phyloP scores from a whole-genome alignment of 2,797 vertebrate species.

The Fratercula arctica region DNA sequence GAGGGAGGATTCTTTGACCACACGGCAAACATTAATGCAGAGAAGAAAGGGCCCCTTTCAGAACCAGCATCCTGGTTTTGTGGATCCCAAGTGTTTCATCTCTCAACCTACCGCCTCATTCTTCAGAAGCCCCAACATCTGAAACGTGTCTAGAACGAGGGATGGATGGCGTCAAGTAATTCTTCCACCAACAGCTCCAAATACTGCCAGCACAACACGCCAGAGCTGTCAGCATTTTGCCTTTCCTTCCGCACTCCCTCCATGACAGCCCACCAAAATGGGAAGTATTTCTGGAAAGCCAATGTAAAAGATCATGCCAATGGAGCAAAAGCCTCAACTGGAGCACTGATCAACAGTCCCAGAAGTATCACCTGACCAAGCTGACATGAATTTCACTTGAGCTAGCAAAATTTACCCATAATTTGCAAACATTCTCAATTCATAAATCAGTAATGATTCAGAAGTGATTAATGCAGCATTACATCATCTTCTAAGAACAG shows the following conservation, averaged over 20 bases:
- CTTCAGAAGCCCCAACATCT: background rate
- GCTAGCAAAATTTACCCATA: background rate
- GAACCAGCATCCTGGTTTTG: background rate
- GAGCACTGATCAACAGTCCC: background rate
- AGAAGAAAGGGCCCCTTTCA: background rate
- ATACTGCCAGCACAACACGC: background rate
- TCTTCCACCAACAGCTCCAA: background rate
- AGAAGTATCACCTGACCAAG: background rate
- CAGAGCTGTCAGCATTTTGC: background rate
- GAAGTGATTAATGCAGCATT: conserved; percentile 38
- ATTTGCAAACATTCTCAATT: conserved; percentile 50
- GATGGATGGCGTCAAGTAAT: background rate
- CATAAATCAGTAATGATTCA: conserved; percentile 49
- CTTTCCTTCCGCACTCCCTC: background rate
- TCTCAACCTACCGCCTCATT: background rate
- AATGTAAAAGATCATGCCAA: background rate
- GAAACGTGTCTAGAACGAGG: background rate
- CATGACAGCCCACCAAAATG: background rate
- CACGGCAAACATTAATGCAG: background rate
- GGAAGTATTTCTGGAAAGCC: background rate
- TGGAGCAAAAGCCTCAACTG: background rate
- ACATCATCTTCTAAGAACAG: conserved; percentile 43
- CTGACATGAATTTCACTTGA: background rate
- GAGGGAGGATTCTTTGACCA: background rate
- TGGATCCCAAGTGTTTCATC: background rate